These are phyloP conservation scores for Chaetodon trifasciatus DNA, from an alignment of 2,797 vertebrate genomes.

Conservation along the genomic window DNA sequence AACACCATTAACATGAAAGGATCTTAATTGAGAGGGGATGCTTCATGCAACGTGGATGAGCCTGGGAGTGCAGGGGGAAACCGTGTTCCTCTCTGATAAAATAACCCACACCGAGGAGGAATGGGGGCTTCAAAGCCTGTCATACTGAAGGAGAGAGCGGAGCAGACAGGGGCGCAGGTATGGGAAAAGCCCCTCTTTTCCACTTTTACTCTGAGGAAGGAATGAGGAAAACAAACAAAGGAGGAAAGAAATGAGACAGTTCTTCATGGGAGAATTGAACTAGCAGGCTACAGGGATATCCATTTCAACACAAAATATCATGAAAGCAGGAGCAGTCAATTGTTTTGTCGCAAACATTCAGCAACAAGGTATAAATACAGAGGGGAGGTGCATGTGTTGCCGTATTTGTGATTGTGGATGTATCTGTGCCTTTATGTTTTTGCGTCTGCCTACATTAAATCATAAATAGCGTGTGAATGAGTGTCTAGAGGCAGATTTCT, in stretches of 20 bases:
- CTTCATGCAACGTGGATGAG: constrained; percentile 71
- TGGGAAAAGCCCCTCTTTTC: constrained; percentile 49
- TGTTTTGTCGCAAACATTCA: constrained; percentile 81
- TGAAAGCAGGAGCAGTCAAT: constrained; percentile 76
- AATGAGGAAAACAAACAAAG: constrained; percentile 51
- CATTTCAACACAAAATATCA: constrained; percentile 76
- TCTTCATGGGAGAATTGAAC: constrained; percentile 69
- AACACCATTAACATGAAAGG: constrained; percentile 84
- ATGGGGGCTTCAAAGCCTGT: constrained; percentile 74
- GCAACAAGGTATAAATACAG: constrained; percentile 70
- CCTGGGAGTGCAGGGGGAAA: constrained; percentile 59
- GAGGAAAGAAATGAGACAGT: constrained; percentile 56
- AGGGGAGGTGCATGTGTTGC: constrained; percentile 52
- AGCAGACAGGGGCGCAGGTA: constrained; percentile 68
- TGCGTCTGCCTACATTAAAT: constrained; percentile 73
- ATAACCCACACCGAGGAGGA: constrained; percentile 66
- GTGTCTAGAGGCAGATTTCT: constrained; percentile 80
- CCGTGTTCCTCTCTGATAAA: constrained; percentile 78
- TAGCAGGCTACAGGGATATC: constrained; percentile 72
- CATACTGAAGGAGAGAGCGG: constrained; percentile 58
- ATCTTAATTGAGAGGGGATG: constrained; percentile 86
- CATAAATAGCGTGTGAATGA: constrained; percentile 80
- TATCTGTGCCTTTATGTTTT: constrained; percentile 64
- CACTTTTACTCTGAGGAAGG: constrained; percentile 45
- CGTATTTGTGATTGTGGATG: constrained; percentile 60